A percentile compares a stretch with the other conserved stretches of the same genome.
Evolutionary conservation across 2,113 vertebrate genomes (phyloP).

Genomic region (Phalacrocorax carbo): DNA sequence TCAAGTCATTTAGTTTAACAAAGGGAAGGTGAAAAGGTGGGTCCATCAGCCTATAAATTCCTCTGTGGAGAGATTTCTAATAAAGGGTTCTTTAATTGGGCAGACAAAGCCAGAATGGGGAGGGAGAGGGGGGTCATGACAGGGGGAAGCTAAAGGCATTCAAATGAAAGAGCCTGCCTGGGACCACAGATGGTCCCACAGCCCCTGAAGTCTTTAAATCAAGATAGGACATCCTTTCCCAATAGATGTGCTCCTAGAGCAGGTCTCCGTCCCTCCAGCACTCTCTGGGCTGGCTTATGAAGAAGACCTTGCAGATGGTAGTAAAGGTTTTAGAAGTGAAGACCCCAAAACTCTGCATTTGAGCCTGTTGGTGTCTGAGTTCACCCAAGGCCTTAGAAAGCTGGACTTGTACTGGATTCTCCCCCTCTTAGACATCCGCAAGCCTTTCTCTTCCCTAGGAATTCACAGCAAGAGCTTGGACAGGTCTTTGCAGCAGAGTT

Average conservation of each 20-base stretch:
- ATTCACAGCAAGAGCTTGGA: not conserved
- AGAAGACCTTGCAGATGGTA: not conserved
- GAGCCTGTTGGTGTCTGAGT: not conserved
- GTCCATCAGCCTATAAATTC: not conserved
- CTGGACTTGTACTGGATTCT: not conserved
- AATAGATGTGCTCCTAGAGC: not conserved
- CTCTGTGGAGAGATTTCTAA: not conserved
- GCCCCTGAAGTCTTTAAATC: not conserved
- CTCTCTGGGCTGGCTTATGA: not conserved
- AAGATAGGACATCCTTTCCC: not conserved
- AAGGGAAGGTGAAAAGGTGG: not conserved
- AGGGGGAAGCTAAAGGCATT: not conserved
- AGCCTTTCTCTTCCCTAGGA: not conserved
- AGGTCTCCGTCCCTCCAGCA: not conserved
- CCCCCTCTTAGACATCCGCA: too few relatives aligned
- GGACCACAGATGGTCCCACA: not conserved
- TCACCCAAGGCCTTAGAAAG: not conserved
- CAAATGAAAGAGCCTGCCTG: not conserved
- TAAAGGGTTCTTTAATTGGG: not conserved
- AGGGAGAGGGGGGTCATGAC: too few relatives aligned
- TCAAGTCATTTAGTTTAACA: not conserved
- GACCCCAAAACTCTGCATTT: not conserved
- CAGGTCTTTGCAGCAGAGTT: not conserved
- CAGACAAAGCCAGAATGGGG: not conserved
- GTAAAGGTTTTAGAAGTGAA: not conserved